Base-by-base conservation (phyloP, 2,888 invertebrate species). In the Amitus sp. region DNA sequence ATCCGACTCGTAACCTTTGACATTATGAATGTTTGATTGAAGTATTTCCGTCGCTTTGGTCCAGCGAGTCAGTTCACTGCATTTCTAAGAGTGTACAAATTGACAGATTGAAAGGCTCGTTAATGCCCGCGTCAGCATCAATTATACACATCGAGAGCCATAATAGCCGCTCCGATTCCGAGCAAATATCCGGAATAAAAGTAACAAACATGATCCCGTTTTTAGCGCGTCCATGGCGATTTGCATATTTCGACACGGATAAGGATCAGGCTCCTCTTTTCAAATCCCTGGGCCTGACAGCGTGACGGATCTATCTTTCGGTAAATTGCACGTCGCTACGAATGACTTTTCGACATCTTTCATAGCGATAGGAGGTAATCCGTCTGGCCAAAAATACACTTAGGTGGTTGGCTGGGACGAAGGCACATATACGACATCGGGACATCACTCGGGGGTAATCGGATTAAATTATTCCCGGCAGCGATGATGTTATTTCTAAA, bases 401-500 rank as follows among this genome's bases (percentile, higher is more conserved):
- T 42, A 34, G 51, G 30, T 39, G 20, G 30, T 27, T 50, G 23
- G 7, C 23, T 7, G 7, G 7, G 23, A 23, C 23, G 23, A 7
- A 23, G 4, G 23, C 4, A 23, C 23, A 58, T 43, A 37, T 53
- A 60, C 60, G 53, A 48, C 66, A 55, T 69, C 59, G 66, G 64
- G 62, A 67, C 60, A 65, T 69, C 63, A 66, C 61, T 43, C 23
- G 37, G 9, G 23, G 17, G 47, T 65, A 65, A 61, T 57, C 58
- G 58, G 55, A 58, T 61, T 62, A 58, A 64, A 60, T 62, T 62
- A 73, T 70, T 69, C 67, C 70, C 66, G 66, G 57, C 67, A 65
- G 69, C 67, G 50, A 71, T 72, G 73, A 74, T 73, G 72, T 71
- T 73, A 71, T 73, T 67, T 68, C 58, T 62, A 47, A 47, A 66